Base-by-base conservation (phyloP, 2,888 invertebrate species). In the Campoplex nolae region DNA sequence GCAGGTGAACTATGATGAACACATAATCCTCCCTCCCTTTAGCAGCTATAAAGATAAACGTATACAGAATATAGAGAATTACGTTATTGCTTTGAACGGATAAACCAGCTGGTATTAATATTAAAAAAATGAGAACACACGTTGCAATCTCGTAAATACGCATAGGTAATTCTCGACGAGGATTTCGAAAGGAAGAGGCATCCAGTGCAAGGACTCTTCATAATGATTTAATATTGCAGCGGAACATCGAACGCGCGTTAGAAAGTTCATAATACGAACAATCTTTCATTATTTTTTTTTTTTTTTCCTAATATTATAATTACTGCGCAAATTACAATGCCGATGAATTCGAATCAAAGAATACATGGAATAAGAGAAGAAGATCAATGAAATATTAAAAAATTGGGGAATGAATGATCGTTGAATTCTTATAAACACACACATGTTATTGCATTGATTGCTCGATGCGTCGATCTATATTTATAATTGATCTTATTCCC, bases 171-270 rank as follows among this genome's bases (percentile, higher is more conserved):
- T 75, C 38, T 45, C 70, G 71, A 79, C 82, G 83, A 87, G 86
- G 87, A 84, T 91, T 91, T 90, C 89, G 91, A 89, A 90, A 92
- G 88, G 90, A 90, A 90, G 90, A 90, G 89, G 78, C 89, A 90
- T 90, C 84, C 86, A 81, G 87, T 89, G 89, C 91, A 90, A 90
- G 90, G 90, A 91, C 90, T 90, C 89, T 88, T 87, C 82, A 90
- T 89, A 82, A 89, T 89, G 83, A 89, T 88, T 87, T 88, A 89
- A 88, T 83, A 88, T 87, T 56, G 77, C 80, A 84, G 77, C 68
- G 73, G 75, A 83, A 75, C 70, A 79, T 88, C 86, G 86, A 83
- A 73, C 76, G 23, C 35, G 28, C 76, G 32, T 73, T 89, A 81
- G 88, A 91, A 89, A 90, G 90, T 87, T 83, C 45, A 73, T 62